Evolutionary conservation across 2,797 vertebrate genomes (phyloP).

Genomic region (Discoglossus pictus): DNA sequence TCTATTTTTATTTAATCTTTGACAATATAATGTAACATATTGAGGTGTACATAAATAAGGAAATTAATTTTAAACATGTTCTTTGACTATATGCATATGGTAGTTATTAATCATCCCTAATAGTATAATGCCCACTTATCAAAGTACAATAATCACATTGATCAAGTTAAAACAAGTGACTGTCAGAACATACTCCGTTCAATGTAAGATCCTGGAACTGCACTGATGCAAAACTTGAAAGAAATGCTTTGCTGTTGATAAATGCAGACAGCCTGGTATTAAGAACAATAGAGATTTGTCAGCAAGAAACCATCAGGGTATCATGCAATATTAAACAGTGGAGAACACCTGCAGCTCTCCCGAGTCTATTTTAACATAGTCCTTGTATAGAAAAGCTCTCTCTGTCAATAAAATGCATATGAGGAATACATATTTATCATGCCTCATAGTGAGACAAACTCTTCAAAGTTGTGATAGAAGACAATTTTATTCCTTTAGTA

Average conservation of each 20-base stretch:
- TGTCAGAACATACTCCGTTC: constrained; percentile 43
- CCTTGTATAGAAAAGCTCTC: constrained; percentile 22
- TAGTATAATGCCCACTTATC: constrained; percentile 43
- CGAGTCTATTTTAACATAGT: constrained; percentile 49
- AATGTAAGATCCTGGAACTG: constrained; percentile 37
- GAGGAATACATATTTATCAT: constrained; percentile 36
- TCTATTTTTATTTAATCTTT: constrained; percentile 18
- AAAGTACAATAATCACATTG: constrained; percentile 19
- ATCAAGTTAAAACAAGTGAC: constrained; percentile 46
- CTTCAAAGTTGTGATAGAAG: constrained; percentile 5
- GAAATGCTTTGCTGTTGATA: constrained; percentile 70
- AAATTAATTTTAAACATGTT: constrained; percentile 19
- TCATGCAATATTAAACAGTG: constrained; percentile 77
- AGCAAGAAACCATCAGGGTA: constrained; percentile 73
- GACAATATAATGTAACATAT: constrained; percentile 27
- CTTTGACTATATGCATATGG: constrained; percentile 34
- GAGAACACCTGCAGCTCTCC: constrained; percentile 68
- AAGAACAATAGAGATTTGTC: constrained; percentile 71
- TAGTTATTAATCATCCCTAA: constrained; percentile 15
- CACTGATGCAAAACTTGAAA: constrained; percentile 37
- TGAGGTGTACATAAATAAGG: neutral
- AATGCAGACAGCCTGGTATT: constrained; percentile 79
- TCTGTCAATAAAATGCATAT: constrained; percentile 32
- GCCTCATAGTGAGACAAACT: constrained; percentile 13
- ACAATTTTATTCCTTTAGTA: constrained; percentile 5